A percentile compares a stretch with the other conserved stretches of the same genome.
Evolutionary conservation across 2,113 vertebrate species (phyloP).

Genomic region (Antennarius striatus): DNA sequence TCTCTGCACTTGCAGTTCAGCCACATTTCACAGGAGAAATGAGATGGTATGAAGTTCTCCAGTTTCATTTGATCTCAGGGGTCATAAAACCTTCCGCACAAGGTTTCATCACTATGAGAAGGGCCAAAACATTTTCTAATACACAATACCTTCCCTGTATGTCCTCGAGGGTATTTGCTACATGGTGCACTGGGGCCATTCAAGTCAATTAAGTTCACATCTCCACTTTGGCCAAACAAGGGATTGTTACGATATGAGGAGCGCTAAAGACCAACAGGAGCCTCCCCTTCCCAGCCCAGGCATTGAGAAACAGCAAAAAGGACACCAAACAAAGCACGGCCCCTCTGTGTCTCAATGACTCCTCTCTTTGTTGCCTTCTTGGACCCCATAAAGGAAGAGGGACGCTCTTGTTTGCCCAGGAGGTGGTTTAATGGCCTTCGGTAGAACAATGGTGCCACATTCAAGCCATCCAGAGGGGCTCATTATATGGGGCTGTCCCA

Average conservation of each 20-base stretch:
- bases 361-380: slow-evolving; percentile 88
- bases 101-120: slow-evolving; percentile 56
- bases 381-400: slow-evolving; percentile 91
- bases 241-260: slow-evolving; percentile 84
- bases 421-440: slow-evolving; percentile 94
- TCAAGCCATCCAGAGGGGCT: slow-evolving; percentile 86
- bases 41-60: slow-evolving; percentile 48
- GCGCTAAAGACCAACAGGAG: slow-evolving; percentile 92
- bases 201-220: slow-evolving; percentile 99
- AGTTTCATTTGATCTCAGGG: slow-evolving; percentile 52
- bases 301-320: slow-evolving; percentile 94
- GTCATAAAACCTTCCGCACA: slow-evolving; percentile 34
- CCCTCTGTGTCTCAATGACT: slow-evolving; percentile 90
- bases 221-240: slow-evolving; percentile 95
- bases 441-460: slow-evolving; percentile 92
- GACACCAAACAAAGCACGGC: slow-evolving; percentile 89
- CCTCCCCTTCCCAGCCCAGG: slow-evolving; percentile 88
- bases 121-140: slow-evolving; percentile 56
- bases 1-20: slow-evolving; percentile 6
- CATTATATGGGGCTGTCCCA: slow-evolving; percentile 89
- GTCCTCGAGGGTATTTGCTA: slow-evolving; percentile 69
- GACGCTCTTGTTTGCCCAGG: slow-evolving; percentile 95
- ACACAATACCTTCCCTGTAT: slow-evolving; percentile 72
- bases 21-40: slow-evolving; percentile 27
- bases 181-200: slow-evolving; percentile 79